Evolutionary conservation across 2,797 vertebrate genomes (phyloP).

Genomic region (Rallus crepitans): DNA sequence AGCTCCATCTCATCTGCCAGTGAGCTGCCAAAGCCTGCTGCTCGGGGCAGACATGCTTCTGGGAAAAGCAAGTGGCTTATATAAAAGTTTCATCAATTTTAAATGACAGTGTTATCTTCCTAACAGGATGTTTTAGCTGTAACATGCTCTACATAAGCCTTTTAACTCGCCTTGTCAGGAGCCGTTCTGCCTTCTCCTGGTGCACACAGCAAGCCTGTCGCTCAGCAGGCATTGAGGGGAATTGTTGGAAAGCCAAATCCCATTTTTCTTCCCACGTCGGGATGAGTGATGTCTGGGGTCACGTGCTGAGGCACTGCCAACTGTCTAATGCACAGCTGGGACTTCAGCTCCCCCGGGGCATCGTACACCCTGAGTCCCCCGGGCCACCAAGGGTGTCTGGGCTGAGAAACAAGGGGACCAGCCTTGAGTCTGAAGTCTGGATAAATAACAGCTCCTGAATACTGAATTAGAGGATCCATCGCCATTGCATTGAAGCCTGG

Average conservation of each 20-base stretch:
- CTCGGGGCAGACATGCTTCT: background rate
- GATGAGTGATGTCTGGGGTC: background rate
- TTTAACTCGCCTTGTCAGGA: conserved; percentile 22
- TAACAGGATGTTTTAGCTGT: conserved; percentile 15
- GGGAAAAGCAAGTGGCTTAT: background rate
- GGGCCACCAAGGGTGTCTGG: background rate
- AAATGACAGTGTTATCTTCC: conserved; percentile 44
- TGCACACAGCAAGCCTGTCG: background rate
- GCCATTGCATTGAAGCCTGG: background rate
- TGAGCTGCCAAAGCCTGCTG: background rate
- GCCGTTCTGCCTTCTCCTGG: conserved; percentile 1
- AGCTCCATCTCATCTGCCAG: background rate
- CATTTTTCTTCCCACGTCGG: fast-evolving
- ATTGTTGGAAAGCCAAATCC: conserved; percentile 18
- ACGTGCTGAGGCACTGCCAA: fast-evolving
- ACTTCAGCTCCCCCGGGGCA: background rate
- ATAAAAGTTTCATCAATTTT: conserved; percentile 52
- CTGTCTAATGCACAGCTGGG: background rate
- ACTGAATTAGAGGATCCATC: background rate
- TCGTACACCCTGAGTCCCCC: fast-evolving
- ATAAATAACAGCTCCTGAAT: background rate
- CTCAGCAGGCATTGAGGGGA: conserved; percentile 9
- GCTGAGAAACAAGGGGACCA: background rate
- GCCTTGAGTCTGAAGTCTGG: background rate
- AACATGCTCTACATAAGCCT: conserved; percentile 3